Conservation (phyloP, 1,140 invertebrate genomes). For the Andricus grossulariae region DNA sequence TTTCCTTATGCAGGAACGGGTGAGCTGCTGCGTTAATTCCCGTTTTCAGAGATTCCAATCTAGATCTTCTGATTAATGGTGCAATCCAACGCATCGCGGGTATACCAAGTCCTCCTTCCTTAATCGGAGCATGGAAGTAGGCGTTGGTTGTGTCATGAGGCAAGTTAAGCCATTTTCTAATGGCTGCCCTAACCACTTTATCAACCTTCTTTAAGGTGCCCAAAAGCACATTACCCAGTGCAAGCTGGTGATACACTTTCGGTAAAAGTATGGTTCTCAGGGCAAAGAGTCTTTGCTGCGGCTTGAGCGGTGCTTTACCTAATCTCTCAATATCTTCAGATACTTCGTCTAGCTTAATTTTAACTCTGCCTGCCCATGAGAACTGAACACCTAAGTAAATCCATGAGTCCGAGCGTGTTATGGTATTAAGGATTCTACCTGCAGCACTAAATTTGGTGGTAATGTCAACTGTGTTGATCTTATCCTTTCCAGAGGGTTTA, state of each 20-base stretch:
- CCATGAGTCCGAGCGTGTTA: conserved; percentile 49
- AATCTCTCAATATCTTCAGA: conserved; percentile 47
- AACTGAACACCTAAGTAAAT: conserved; percentile 63
- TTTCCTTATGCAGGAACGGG: conserved; percentile 23
- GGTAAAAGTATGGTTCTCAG: conserved; percentile 54
- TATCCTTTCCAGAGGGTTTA: too few relatives aligned
- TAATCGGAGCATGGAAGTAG: conserved; percentile 57
- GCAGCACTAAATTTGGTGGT: conserved; percentile 3
- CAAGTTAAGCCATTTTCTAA: conserved; percentile 54
- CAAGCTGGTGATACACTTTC: conserved; percentile 52
- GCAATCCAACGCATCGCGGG: not conserved
- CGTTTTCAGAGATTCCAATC: not conserved
- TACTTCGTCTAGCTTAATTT: conserved; percentile 31
- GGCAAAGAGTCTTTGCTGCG: conserved; percentile 42
- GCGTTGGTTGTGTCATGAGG: conserved; percentile 42
- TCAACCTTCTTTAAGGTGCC: conserved; percentile 43
- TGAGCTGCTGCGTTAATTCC: conserved; percentile 32
- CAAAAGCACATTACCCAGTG: conserved; percentile 42
- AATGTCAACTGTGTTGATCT: too few relatives aligned
- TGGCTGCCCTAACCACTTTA: conserved; percentile 47
- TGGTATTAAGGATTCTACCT: conserved; percentile 19
- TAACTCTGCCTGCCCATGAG: conserved; percentile 39
- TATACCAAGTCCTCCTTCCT: conserved; percentile 51
- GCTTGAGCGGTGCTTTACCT: conserved; percentile 60
- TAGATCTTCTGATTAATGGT: not conserved